These are phyloP conservation scores for Neodiprion virginianus DNA, from an alignment of 1,140 invertebrate species.

Conservation along the genomic window DNA sequence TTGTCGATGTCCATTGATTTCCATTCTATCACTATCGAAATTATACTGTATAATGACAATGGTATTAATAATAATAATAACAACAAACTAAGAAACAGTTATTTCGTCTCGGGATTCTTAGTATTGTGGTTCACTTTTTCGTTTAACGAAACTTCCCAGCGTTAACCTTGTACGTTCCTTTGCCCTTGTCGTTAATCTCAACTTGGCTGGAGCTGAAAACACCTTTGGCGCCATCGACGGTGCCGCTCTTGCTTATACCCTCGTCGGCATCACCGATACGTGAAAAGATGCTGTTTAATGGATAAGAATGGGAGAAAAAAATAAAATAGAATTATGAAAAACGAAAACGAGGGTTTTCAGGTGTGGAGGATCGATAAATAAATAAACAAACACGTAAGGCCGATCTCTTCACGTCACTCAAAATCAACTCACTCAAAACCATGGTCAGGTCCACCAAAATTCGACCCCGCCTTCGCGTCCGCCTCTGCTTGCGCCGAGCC, in stretches of 20 bases:
- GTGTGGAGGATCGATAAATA: background rate
- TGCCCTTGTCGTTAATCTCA: slow-evolving; percentile 46
- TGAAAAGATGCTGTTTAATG: slow-evolving; percentile 37
- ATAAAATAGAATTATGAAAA: slow-evolving; percentile 5
- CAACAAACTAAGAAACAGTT: background rate
- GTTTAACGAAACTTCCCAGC: slow-evolving; percentile 48
- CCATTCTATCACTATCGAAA: too few relatives aligned
- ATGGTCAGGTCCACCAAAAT: slow-evolving; percentile 13
- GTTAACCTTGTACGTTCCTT: slow-evolving; percentile 51
- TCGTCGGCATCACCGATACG: slow-evolving; percentile 43
- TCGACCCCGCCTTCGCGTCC: background rate
- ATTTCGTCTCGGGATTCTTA: background rate
- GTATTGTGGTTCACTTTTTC: background rate
- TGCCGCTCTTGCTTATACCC: slow-evolving; percentile 39
- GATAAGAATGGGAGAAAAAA: slow-evolving; percentile 20
- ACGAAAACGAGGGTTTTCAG: background rate
- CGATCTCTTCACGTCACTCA: background rate
- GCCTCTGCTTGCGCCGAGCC: background rate
- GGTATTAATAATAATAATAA: too few relatives aligned
- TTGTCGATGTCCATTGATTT: too few relatives aligned
- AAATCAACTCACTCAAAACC: slow-evolving; percentile 22
- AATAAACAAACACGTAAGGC: too few relatives aligned
- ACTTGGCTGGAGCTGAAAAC: slow-evolving; percentile 52
- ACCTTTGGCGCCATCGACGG: slow-evolving; percentile 47
- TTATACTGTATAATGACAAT: too few relatives aligned